Percentiles rank a stretch among this genome's conserved stretches.
Evolutionary conservation across 1,140 invertebrate genomes (phyloP).

Genomic region (Cylas formicarius): DNA sequence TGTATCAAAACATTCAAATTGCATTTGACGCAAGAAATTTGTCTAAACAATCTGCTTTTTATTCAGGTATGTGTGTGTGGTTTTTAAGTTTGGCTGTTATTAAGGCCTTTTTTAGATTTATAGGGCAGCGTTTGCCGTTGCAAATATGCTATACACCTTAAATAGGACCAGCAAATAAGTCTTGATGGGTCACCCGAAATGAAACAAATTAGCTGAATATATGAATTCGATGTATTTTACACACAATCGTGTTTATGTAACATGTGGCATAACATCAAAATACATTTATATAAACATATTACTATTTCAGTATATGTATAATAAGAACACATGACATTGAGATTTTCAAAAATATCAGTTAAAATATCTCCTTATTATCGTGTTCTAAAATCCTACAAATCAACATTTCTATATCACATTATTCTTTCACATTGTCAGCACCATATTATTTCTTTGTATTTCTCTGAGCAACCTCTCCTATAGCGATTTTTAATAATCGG

Average conservation of each 20-base stretch:
- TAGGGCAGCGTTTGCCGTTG: no score
- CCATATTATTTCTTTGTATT: conserved; percentile 25
- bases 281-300: conserved; percentile 25
- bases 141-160: no score
- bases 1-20: no score
- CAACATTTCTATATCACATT: conserved; percentile 31
- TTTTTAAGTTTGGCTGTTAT: no score
- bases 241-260: conserved; percentile 22
- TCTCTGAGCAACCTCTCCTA: conserved; percentile 24
- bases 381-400: conserved; percentile 26
- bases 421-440: conserved; percentile 29
- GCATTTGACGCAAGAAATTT: no score
- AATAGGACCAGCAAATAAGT: no score
- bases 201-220: no score
- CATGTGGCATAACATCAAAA: conserved; percentile 24
- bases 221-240: conserved; percentile 25
- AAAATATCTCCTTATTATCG: conserved; percentile 23
- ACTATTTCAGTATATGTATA: conserved; percentile 8
- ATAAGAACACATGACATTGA: conserved; percentile 21
- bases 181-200: no score
- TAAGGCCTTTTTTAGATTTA: no score
- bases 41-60: no score
- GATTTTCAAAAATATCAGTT: conserved; percentile 25
- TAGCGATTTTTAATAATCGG: conserved; percentile 3
- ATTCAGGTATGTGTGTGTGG: no score